Evolutionary conservation across 2,888 invertebrate genomes (phyloP), one percentile per base, ranked within the genome.

Genomic region (Anodontia alba): DNA sequence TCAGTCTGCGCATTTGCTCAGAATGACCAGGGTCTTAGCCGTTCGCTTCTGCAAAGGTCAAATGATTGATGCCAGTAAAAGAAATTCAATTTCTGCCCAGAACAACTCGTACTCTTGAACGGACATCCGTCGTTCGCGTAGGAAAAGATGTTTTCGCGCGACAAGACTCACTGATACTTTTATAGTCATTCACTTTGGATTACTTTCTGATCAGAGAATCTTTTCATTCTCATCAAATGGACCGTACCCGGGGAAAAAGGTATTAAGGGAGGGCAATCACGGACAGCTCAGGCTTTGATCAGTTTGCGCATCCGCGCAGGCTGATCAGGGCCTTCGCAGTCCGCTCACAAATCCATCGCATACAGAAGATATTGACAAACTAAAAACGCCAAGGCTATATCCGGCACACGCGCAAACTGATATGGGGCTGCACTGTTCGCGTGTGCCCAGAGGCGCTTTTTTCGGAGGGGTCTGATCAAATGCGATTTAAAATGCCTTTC

Each of bases 401-500:
- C 20, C 17, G 49, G 49, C n/a, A 20, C 17, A 49, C 20, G 49
- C 49, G 12, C 12, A 49, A 20, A 20, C 49, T 49, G 49, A 20
- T 49, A 10, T 20, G 12, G 3, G 49, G 8, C 49, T 49, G 12
- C n/a, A 20, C n/a, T 49, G 49, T 10, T 8, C 49, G 49, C 49
- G 20, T 20, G 20, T 5, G 12, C 42, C 7, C 42, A 42, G 7
- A 10, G 42, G 7, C 15, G 42, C 8, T 42, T 42, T 42, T 42
- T 15, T 42, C 42, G 42, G n/a, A n/a, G n/a, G n/a, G n/a, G 12
- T 38, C 3, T 46, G 3, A 7, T 17, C 46, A 46, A 62, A 62
- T 62, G 62, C 62, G 57, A 57, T 54, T 57, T 57, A 26, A n/a
- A 72, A 38, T 33, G 38, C n/a, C 42, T 38, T 54, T n/a, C 42